Base-by-base conservation (phyloP, 2,113 vertebrate species). In the Thamnaconus septentrionalis region DNA sequence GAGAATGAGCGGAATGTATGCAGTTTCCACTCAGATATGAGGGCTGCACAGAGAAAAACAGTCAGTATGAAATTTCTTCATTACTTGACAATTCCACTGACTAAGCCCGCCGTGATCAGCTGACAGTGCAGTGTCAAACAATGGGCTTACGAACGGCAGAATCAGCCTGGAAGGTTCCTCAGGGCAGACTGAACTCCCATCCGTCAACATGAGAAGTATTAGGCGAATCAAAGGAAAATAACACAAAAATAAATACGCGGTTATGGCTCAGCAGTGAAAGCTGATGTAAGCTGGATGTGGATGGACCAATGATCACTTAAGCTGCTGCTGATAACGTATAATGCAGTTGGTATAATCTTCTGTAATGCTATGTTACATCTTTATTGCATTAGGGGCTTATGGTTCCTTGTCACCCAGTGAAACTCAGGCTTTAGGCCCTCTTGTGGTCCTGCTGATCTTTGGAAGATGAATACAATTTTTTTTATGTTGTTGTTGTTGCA, bases 1-100 rank as follows among this genome's bases (percentile, higher is more conserved):
- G 85, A 73, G 80, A 83, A 91, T 79, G 87, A 61, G 39, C 6
- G 82, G 89, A 88, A 92, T 89, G 87, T 53, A 64, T 74, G 69
- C 71, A 7, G 64, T 50, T 67, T 63, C 67, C 75, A 63, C 80
- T 82, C 68, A 75, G 69, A 90, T 84, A 83, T 85, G 74, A 82
- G 70, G 78, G 63, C 70, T 71, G 70, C 59, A 68, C 66, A 51
- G 77, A 66, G 69, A 65, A 59, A 85, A 81, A 84, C 79, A 69
- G 66, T 76, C 60, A 41, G 69, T 78, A 87, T 88, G 80, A 85
- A 80, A 85, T 85, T 70, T 85, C 61, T 83, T 82, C 70, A 88
- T 87, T 85, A 79, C 69, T 68, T 57, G 69, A 75, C 83, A 86
- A 88, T 88, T 79, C 53, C 71, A 68, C 78, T 85, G 83, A 87